Conservation (phyloP, 2,113 vertebrate genomes). For the Phainopepla nitens region DNA sequence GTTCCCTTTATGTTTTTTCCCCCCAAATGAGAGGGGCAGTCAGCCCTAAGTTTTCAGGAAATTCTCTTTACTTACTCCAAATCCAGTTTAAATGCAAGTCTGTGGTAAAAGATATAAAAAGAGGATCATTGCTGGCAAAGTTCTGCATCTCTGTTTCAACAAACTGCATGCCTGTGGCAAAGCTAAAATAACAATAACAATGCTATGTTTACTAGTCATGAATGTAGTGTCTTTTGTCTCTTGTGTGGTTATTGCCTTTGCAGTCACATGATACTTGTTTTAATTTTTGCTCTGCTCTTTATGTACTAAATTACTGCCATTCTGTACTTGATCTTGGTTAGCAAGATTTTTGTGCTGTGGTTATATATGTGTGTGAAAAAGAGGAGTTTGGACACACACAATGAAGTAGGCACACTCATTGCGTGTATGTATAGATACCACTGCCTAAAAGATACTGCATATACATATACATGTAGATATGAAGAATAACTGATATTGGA, state of each 20-base stretch:
- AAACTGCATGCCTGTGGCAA: conserved; percentile 61
- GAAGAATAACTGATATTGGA: conserved; percentile 31
- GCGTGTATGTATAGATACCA: background rate
- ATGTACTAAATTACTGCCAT: conserved; percentile 68
- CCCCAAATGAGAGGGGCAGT: background rate
- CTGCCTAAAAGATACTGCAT: conserved; percentile 37
- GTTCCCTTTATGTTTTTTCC: background rate
- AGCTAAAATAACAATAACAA: conserved; percentile 71
- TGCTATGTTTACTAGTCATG: conserved; percentile 57
- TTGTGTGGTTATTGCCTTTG: conserved; percentile 63
- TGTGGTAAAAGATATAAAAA: conserved; percentile 63
- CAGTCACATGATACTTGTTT: conserved; percentile 61
- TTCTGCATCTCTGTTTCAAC: conserved; percentile 63
- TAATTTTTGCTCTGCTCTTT: conserved; percentile 61
- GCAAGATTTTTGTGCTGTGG: conserved; percentile 38
- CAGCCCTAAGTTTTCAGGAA: conserved; percentile 61
- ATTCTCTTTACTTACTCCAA: conserved; percentile 68
- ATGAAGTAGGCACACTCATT: background rate
- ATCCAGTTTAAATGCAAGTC: conserved; percentile 60
- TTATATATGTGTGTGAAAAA: conserved; percentile 31
- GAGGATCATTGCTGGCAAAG: conserved; percentile 60
- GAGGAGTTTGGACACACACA: background rate
- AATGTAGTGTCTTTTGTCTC: conserved; percentile 62
- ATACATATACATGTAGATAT: conserved; percentile 41
- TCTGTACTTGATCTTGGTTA: conserved; percentile 49